Evolutionary conservation across 2,888 invertebrate species (phyloP).

Genomic region (Drosophila gaucha): DNA sequence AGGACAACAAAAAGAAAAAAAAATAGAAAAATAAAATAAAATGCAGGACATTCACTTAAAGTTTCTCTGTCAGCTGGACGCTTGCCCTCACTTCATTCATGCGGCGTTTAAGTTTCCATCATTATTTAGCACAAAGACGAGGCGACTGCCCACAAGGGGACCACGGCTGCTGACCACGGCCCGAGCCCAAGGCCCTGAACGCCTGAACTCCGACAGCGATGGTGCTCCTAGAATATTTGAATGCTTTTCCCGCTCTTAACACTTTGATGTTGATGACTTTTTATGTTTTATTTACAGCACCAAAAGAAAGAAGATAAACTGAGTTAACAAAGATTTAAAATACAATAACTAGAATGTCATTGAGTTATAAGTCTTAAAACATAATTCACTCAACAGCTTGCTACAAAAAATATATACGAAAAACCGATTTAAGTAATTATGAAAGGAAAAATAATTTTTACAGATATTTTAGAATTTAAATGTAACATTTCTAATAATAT

Average conservation of each 20-base stretch:
- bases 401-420: background rate
- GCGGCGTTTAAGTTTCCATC: constrained; percentile 74
- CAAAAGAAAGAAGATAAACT: background rate
- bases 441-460: no score
- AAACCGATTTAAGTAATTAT: no score
- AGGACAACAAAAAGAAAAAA: constrained; percentile 80
- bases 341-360: background rate
- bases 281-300: background rate
- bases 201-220: constrained; percentile 21
- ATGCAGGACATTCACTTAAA: constrained; percentile 82
- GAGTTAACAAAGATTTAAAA: background rate
- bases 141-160: constrained; percentile 67
- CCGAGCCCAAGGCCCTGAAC: constrained; percentile 23
- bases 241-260: constrained; percentile 27
- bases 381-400: no score
- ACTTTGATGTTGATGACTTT: constrained; percentile 43
- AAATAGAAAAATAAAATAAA: no score
- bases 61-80: constrained; percentile 62
- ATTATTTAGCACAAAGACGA: constrained; percentile 77
- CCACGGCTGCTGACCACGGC: constrained; percentile 45
- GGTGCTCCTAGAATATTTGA: constrained; percentile 40
- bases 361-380: background rate
- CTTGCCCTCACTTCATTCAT: constrained; percentile 55
- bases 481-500: no score
- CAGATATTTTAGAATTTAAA: no score